A percentile compares a stretch with the other conserved stretches of the same genome.
Evolutionary conservation across 1,140 invertebrate genomes (phyloP).

Genomic region (Polyergus mexicanus): DNA sequence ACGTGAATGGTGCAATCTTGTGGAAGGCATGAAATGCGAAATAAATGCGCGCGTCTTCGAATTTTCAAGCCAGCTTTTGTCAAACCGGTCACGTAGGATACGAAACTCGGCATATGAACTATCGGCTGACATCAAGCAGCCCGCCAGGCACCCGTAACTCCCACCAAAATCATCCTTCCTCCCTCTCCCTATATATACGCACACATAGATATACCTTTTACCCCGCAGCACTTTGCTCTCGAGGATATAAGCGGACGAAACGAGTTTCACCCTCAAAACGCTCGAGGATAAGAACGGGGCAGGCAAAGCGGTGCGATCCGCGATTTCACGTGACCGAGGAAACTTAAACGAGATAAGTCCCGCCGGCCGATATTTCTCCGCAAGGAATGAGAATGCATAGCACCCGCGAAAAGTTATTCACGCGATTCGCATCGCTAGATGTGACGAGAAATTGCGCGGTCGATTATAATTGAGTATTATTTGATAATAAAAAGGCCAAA

Average conservation of each 20-base stretch:
- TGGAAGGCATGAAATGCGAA: conserved; percentile 66
- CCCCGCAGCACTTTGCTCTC: conserved; percentile 64
- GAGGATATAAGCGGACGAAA: conserved; percentile 70
- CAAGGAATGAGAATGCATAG: conserved; percentile 37
- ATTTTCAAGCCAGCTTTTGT: conserved; percentile 77
- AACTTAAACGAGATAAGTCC: conserved; percentile 61
- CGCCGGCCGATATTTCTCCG: conserved; percentile 40
- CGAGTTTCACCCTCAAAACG: conserved; percentile 60
- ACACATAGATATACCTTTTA: conserved; percentile 3
- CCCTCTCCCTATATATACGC: conserved; percentile 2
- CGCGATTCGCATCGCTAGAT: not conserved
- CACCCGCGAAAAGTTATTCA: conserved; percentile 36
- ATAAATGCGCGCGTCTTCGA: conserved; percentile 78
- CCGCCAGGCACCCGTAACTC: conserved; percentile 65
- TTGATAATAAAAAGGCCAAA: conserved; percentile 13
- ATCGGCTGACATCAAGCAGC: conserved; percentile 77
- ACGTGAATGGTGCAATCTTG: conserved; percentile 71
- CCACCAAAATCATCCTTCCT: conserved; percentile 32
- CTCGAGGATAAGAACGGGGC: conserved; percentile 52
- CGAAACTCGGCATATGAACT: conserved; percentile 79
- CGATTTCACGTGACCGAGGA: conserved; percentile 58
- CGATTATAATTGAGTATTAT: conserved; percentile 19
- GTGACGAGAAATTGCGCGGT: conserved; percentile 4
- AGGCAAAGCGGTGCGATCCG: conserved; percentile 49
- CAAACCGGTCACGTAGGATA: conserved; percentile 75